A percentile compares a stretch with the other conserved stretches of the same genome.
phyloP scores from a whole-genome alignment of 2,113 vertebrate genomes.

The Meles meles region DNA sequence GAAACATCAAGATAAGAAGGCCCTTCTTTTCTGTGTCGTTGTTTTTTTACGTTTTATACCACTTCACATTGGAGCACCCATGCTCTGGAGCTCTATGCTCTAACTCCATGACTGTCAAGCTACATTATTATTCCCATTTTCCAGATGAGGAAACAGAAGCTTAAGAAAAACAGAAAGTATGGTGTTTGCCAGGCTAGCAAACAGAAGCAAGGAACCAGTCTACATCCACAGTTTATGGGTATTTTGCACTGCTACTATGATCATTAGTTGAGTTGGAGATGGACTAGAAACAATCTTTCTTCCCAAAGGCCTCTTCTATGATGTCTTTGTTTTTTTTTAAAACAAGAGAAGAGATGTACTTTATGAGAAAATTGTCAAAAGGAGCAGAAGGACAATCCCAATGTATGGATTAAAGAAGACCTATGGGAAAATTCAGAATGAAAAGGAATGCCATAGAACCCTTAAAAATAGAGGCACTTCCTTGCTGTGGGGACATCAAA shows the following conservation, averaged over 20 bases:
- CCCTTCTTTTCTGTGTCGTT: not conserved
- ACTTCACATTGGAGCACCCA: not conserved
- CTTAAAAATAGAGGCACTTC: not conserved
- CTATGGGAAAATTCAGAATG: constrained; percentile 9
- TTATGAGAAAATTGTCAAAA: constrained; percentile 33
- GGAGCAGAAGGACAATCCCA: not conserved
- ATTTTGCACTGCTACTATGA: not conserved
- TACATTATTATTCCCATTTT: not conserved
- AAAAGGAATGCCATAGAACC: not conserved
- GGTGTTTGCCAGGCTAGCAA: not conserved
- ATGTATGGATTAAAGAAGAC: constrained; percentile 12
- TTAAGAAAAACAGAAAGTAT: not conserved
- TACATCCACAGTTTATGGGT: not conserved
- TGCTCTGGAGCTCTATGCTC: not conserved
- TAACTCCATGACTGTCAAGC: not conserved
- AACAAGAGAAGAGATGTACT: not conserved
- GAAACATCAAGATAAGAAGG: not conserved
- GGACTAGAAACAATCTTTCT: not conserved
- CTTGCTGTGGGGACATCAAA: not conserved
- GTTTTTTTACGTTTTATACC: not conserved
- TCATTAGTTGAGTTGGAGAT: not conserved
- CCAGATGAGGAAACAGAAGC: not conserved
- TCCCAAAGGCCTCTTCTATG: not conserved
- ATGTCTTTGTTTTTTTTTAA: not conserved
- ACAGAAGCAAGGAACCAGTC: not conserved